Conservation (phyloP, 2,113 vertebrate genomes). For the Todiramphus chloris region DNA sequence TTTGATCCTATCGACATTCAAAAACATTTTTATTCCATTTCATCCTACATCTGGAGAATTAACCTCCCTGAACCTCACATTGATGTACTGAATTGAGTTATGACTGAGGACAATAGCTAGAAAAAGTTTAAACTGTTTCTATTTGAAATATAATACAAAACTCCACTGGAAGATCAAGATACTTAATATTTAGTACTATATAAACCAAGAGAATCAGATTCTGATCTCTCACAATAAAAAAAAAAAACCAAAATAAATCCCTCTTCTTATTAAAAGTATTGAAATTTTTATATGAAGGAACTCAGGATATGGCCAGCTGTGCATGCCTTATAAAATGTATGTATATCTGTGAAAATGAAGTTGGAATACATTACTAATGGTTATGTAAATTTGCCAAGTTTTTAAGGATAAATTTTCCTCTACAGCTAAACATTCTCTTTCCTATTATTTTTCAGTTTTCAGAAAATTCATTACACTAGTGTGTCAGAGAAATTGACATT, state of each 20-base stretch:
- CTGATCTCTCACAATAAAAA: not conserved
- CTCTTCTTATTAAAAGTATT: not conserved
- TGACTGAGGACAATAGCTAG: not conserved
- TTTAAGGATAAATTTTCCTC: slow-evolving; percentile 21
- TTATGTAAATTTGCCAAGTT: slow-evolving; percentile 17
- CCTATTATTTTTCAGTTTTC: slow-evolving; percentile 35
- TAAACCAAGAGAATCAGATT: not conserved
- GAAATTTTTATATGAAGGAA: not conserved
- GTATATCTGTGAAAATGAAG: slow-evolving; percentile 4
- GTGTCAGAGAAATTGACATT: slow-evolving; percentile 41
- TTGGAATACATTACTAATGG: slow-evolving; percentile 21
- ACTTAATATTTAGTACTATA: not conserved
- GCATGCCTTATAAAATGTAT: slow-evolving; percentile 8
- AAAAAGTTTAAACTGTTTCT: slow-evolving; percentile 15
- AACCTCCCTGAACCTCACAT: not conserved
- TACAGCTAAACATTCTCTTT: slow-evolving; percentile 21
- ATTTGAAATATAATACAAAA: slow-evolving; percentile 40
- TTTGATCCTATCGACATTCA: not conserved
- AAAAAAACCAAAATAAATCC: not conserved
- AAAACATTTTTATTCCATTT: not conserved
- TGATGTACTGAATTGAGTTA: slow-evolving; percentile 12
- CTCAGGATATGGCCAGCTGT: not conserved
- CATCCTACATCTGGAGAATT: not conserved
- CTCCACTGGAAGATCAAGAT: slow-evolving; percentile 44
- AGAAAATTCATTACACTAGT: slow-evolving; percentile 46